A percentile compares a stretch with the other conserved stretches of the same genome.
These are phyloP conservation scores for Anarsia innoxiella DNA, from an alignment of 2,888 invertebrate genomes.

Conservation along the genomic window DNA sequence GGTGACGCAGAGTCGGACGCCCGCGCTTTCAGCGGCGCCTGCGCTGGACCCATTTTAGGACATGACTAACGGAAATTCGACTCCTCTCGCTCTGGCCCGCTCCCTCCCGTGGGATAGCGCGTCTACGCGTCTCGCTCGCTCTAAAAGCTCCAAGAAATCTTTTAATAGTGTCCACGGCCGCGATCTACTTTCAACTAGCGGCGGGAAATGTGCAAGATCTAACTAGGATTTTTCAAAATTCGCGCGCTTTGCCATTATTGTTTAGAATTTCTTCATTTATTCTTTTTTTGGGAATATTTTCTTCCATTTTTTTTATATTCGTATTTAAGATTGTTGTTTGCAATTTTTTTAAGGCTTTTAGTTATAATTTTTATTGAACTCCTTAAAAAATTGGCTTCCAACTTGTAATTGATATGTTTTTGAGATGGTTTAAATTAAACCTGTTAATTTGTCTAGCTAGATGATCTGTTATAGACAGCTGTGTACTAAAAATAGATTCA, in stretches of 20 bases:
- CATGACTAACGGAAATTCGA: conserved; percentile 81
- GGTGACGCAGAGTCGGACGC: conserved; percentile 71
- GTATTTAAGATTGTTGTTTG: no score
- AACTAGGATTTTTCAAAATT: conserved; percentile 41
- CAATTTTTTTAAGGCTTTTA: no score
- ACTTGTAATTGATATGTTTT: conserved; percentile 1
- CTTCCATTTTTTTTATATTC: no score
- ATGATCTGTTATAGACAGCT: conserved; percentile 12
- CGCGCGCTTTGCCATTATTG: conserved; percentile 26
- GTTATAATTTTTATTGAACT: no score
- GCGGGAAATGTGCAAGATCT: conserved; percentile 64
- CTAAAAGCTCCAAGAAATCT: conserved; percentile 75
- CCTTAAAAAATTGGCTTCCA: no score
- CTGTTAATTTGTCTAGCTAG: conserved; percentile 9
- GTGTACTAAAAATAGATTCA: conserved; percentile 48
- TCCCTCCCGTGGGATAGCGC: conserved; percentile 62
- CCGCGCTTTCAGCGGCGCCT: conserved; percentile 76
- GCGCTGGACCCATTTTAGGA: conserved; percentile 82
- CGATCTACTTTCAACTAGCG: conserved; percentile 73
- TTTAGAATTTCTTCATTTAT: not conserved
- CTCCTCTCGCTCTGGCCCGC: conserved; percentile 69
- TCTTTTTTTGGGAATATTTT: not conserved
- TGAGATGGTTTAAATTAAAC: not conserved
- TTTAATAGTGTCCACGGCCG: conserved; percentile 77
- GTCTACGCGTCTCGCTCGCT: conserved; percentile 62